Conservation (phyloP, 2,888 invertebrate genomes). For the Taenaris catops region DNA sequence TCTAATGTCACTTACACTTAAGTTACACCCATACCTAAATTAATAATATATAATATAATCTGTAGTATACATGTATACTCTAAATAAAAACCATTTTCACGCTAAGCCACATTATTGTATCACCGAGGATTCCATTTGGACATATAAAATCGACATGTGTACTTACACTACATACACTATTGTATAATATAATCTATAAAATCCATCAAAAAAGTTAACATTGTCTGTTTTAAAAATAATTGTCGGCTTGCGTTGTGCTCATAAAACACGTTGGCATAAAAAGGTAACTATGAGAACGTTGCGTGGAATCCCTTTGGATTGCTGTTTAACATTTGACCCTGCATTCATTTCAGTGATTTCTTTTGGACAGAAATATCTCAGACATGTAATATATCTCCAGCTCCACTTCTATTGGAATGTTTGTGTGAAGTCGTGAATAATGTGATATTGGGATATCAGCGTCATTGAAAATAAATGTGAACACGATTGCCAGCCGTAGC, state of each 20-base stretch:
- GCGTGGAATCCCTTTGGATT: constrained; percentile 49
- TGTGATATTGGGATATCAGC: neutral
- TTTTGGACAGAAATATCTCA: constrained; percentile 32
- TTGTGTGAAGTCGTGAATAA: constrained; percentile 35
- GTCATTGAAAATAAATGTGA: neutral
- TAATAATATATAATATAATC: constrained; percentile 19
- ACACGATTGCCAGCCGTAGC: neutral
- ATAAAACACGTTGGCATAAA: constrained; percentile 16
- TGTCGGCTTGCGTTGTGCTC: constrained; percentile 13
- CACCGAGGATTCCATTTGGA: constrained; percentile 41
- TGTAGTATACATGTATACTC: constrained; percentile 23
- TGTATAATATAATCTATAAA: constrained; percentile 15
- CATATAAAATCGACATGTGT: constrained; percentile 17
- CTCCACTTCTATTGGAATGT: constrained; percentile 38
- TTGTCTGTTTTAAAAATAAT: constrained; percentile 6
- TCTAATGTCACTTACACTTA: constrained; percentile 21
- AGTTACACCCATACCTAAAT: constrained; percentile 24
- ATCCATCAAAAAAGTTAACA: constrained; percentile 20
- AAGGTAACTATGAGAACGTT: constrained; percentile 33
- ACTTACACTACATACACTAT: constrained; percentile 6
- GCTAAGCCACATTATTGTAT: constrained; percentile 46
- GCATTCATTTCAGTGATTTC: constrained; percentile 60
- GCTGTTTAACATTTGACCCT: constrained; percentile 42
- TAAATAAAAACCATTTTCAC: constrained; percentile 23
- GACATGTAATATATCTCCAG: constrained; percentile 25